Evolutionary conservation across 2,888 invertebrate genomes (phyloP), one percentile per base, ranked within the genome.

Genomic region (Drosophila pegasa): DNA sequence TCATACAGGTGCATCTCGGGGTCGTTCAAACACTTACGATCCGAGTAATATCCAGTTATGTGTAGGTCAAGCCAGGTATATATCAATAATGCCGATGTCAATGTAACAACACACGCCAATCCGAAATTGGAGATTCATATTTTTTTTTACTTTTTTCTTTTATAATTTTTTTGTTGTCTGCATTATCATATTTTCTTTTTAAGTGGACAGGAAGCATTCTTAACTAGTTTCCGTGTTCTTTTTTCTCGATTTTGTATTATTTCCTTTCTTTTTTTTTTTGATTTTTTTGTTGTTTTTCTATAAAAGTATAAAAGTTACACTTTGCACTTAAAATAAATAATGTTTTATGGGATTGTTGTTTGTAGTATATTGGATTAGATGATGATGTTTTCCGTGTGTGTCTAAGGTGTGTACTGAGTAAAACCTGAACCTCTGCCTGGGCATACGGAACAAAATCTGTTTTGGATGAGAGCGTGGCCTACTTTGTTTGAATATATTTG

Each of bases 271-370:
- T 40, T 8, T 33, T 31, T 22, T 41, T 31, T 25, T 6, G 25
- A 1, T 35, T 25, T 37, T 25, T 8, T 3, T 7, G 3, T 38
- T 20, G n/a, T 54, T 27, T 37, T 37, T 22, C 5, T 51, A 38
- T 2, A 43, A 55, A 55, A 25, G 16, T 43, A 54, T 22, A 41
- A 27, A 54, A 41, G n/a, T 54, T 40, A 4, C 40, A 54, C 54
- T 54, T 29, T 54, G 5, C 2, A 12, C 54, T 41, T 54, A 40
- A 31, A 31, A 5, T 37, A 37, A 37, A 37, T 40, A 7, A 47
- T 10, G 16, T 18, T 14, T 33, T 31, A 25, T 12, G 10, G n/a
- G 7, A 6, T 4, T 37, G 16, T 25, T 38, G 0, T 12, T 10
- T 8, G 2, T 37, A 22, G 9, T 22, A 3, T 3, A 38, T 37